Base-by-base conservation (phyloP, 1,140 invertebrate species). In the Lycorma delicatula region DNA sequence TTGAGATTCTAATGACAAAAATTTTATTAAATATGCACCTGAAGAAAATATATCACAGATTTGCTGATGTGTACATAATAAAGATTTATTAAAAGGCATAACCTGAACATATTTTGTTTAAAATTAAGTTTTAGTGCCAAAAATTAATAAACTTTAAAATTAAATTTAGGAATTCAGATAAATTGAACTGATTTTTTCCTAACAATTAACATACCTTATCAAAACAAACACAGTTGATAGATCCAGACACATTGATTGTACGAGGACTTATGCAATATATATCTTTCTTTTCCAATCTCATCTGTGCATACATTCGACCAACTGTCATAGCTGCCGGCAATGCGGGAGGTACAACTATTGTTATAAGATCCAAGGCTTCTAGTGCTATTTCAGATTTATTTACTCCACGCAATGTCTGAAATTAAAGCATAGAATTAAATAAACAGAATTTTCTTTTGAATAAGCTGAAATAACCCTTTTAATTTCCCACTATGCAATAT, bases 251-350 rank as follows among this genome's bases (percentile, higher is more conserved):
- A 67, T 94, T 94, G 60, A 97, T 96, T 1, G 86, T 81, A 5
- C 85, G 79, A 3, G 93, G 93, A 62, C 87, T 93, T 34, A 94
- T 94, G 65, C 93, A 97, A 70, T 87, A 96, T 64, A 97, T 92
- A 52, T 80, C 77, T 53, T 72, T 71, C 22, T 79, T 81, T 69
- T 86, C 83, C 16, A 97, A 73, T 2, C 93, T 76, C 56, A 76
- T 79, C 72, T 96, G 91, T 29, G 92, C 93, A 65, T 88, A 85
- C 29, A 87, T 79, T 68, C 83, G 77, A 34, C 92, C 93, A 3
- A 93, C 88, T 1, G 93, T 93, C 87, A 97, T 94, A 6, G 93
- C 93, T 13, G 93, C 92, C 13, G 92, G 93, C 9, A 96, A 70
- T 3, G 92, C 92, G 5, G 94, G 94, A 4, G 94, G 94, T 5